Conservation (phyloP, 2,113 vertebrate genomes). For the Datnioides undecimradiatus region DNA sequence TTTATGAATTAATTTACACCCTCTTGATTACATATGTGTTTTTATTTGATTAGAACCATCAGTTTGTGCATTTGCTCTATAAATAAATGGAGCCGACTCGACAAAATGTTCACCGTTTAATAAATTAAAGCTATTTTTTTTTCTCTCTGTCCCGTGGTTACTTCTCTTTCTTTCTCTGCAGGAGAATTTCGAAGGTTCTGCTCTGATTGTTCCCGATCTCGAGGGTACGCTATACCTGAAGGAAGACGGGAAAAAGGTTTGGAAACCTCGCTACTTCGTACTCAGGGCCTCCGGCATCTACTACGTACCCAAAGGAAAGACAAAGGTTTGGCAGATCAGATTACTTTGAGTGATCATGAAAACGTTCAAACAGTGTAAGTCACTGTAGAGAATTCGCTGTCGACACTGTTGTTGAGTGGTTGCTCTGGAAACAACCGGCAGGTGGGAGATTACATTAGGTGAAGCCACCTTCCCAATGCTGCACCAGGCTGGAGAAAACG, state of each 20-base stretch:
- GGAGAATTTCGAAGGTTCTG: conserved; percentile 92
- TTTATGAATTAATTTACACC: neutral
- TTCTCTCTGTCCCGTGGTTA: neutral
- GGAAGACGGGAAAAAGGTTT: conserved; percentile 92
- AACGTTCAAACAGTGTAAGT: no score
- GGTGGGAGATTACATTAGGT: neutral
- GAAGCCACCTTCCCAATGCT: neutral
- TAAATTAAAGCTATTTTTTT: neutral
- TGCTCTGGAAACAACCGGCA: neutral
- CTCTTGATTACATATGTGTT: neutral
- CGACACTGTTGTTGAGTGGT: neutral
- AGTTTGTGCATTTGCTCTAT: neutral
- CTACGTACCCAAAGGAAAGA: conserved; percentile 93
- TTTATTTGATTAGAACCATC: no score
- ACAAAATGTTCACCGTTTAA: neutral
- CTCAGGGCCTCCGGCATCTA: conserved; percentile 94
- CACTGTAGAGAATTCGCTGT: no score
- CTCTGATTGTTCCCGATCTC: conserved; percentile 89
- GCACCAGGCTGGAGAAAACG: neutral
- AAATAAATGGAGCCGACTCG: neutral
- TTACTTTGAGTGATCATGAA: conserved; percentile 47
- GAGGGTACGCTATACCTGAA: conserved; percentile 90
- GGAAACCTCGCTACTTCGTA: conserved; percentile 92
- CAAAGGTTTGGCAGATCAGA: conserved; percentile 84
- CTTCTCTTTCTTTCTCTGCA: conserved; percentile 61